These are phyloP conservation scores for Cordilura impudica DNA, from an alignment of 2,888 invertebrate genomes.

Conservation along the genomic window DNA sequence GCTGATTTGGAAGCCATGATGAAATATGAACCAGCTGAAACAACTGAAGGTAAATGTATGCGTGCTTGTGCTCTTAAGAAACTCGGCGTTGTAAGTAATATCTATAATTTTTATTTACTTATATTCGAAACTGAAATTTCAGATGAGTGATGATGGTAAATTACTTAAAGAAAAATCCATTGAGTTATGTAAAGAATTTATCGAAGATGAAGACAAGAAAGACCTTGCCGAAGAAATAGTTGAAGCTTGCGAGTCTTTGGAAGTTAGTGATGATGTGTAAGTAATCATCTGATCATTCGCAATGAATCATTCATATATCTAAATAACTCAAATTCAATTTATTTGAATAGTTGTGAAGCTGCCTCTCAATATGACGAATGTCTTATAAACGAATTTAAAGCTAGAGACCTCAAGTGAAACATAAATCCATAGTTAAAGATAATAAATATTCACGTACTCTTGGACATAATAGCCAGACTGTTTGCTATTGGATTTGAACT, in stretches of 20 bases:
- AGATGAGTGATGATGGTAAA: conserved; percentile 74
- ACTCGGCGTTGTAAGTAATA: conserved; percentile 71
- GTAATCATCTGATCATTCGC: conserved; percentile 39
- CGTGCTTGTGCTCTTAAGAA: conserved; percentile 74
- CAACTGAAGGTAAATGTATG: conserved; percentile 73
- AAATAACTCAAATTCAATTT: neutral
- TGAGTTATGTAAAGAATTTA: conserved; percentile 66
- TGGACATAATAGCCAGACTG: no score
- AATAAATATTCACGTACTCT: no score
- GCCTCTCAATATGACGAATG: conserved; percentile 70
- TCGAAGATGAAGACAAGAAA: conserved; percentile 68
- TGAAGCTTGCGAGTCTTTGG: conserved; percentile 67
- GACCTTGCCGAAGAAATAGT: conserved; percentile 65
- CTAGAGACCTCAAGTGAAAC: no score
- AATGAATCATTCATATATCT: neutral
- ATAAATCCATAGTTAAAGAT: no score
- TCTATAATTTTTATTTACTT: neutral
- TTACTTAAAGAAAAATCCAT: conserved; percentile 67
- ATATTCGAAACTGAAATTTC: neutral
- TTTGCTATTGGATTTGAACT: no score
- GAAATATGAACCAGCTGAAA: conserved; percentile 67
- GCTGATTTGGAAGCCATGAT: conserved; percentile 73
- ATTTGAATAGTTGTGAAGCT: conserved; percentile 71
- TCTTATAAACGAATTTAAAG: conserved; percentile 67
- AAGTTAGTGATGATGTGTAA: conserved; percentile 74